These are phyloP conservation scores for Dioctria rufipes DNA, from an alignment of 2,888 invertebrate species.

Conservation along the genomic window DNA sequence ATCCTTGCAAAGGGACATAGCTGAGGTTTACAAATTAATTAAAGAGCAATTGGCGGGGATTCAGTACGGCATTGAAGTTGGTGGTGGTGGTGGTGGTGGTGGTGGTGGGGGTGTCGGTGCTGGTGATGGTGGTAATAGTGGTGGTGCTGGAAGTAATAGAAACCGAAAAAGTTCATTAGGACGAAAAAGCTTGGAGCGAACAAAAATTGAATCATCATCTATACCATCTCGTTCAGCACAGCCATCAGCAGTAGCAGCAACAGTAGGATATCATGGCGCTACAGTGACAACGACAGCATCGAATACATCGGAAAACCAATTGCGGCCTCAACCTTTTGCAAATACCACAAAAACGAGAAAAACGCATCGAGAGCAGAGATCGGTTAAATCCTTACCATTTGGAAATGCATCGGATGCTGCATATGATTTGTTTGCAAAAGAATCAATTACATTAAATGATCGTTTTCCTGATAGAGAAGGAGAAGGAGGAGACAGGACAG, in stretches of 20 bases:
- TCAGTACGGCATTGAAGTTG: not conserved
- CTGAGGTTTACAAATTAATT: slow-evolving; percentile 14
- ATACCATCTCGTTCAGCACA: not conserved
- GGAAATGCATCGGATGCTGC: slow-evolving; percentile 20
- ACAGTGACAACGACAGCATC: not conserved
- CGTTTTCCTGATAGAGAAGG: not conserved
- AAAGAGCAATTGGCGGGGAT: slow-evolving; percentile 30
- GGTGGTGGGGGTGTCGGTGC: not conserved
- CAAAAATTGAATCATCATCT: slow-evolving; percentile 23
- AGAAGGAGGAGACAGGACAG: not conserved
- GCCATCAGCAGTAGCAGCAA: too few relatives aligned
- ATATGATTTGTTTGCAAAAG: slow-evolving; percentile 21
- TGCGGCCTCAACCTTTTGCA: not conserved
- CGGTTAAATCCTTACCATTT: not conserved
- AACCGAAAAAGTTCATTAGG: slow-evolving; percentile 1
- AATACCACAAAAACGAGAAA: slow-evolving; percentile 14
- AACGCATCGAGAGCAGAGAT: not conserved
- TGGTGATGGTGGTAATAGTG: too few relatives aligned
- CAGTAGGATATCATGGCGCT: too few relatives aligned
- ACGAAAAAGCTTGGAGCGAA: not conserved
- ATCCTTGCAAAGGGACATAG: not conserved
- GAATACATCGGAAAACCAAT: slow-evolving; percentile 18
- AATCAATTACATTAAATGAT: slow-evolving; percentile 38
- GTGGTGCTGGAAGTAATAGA: too few relatives aligned
- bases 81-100: not conserved